Percentiles rank a stretch among this genome's conserved stretches.
Conservation (phyloP, 2,888 invertebrate species). For the Caenorhabditis becei region DNA sequence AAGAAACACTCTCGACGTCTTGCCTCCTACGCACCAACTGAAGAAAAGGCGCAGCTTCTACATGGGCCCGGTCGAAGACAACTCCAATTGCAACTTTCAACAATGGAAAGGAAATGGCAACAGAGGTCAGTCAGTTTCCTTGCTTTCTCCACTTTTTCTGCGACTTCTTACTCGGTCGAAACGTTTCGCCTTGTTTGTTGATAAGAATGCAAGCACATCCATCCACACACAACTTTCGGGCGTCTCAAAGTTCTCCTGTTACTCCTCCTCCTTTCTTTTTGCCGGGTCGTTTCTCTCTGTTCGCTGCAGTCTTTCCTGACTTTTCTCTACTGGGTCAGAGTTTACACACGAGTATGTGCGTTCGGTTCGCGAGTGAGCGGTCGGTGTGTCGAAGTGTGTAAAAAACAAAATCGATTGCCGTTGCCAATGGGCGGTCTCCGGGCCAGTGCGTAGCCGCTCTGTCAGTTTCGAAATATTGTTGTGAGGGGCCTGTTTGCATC, state of each 20-base stretch:
- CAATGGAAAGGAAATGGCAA: conserved; percentile 6
- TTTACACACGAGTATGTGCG: conserved; percentile 53
- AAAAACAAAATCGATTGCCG: conserved; percentile 56
- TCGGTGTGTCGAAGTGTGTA: conserved; percentile 23
- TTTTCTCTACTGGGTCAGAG: conserved; percentile 37
- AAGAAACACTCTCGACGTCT: conserved; percentile 17
- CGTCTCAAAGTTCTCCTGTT: conserved; percentile 27
- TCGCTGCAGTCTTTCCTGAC: conserved; percentile 17
- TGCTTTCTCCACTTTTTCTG: not conserved
- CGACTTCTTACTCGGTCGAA: not conserved
- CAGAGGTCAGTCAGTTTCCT: conserved; percentile 27
- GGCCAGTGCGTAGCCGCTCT: conserved; percentile 22
- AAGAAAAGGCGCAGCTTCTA: conserved; percentile 5
- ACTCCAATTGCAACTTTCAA: not conserved
- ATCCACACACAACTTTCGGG: conserved; percentile 18
- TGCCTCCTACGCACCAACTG: conserved; percentile 6
- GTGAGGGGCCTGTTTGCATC: conserved; percentile 52
- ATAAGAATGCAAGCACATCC: conserved; percentile 20
- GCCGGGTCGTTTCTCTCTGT: not conserved
- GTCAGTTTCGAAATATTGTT: conserved; percentile 48
- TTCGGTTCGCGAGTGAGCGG: conserved; percentile 26
- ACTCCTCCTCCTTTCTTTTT: conserved; percentile 7
- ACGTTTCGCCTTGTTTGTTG: conserved; percentile 40
- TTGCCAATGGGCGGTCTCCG: conserved; percentile 43
- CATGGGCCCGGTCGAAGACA: conserved; percentile 5